phyloP scores from a whole-genome alignment of 2,113 vertebrate species.

The Mustela nigripes region DNA sequence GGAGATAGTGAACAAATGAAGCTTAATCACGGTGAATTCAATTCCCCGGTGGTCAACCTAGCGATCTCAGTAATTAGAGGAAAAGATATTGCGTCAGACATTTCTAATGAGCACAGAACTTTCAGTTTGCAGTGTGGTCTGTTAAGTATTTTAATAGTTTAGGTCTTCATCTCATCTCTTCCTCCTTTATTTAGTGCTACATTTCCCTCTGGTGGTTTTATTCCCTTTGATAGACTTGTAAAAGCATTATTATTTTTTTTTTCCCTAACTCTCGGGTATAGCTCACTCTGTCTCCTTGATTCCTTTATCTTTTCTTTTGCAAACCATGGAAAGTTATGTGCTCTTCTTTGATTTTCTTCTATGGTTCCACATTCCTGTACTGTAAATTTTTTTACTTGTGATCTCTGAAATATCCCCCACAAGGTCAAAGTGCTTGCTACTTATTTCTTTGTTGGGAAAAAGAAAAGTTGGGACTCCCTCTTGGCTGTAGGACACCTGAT shows the following conservation, averaged over 20 bases:
- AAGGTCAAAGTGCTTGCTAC: slow-evolving; percentile 39
- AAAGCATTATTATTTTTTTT: slow-evolving; percentile 48
- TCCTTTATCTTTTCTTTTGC: slow-evolving; percentile 67
- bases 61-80: slow-evolving; percentile 18
- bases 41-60: slow-evolving; percentile 16
- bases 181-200: slow-evolving; percentile 23
- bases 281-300: slow-evolving; percentile 51
- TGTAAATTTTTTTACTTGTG: slow-evolving; percentile 43
- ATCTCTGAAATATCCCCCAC: slow-evolving; percentile 59
- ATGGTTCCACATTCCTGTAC: neutral
- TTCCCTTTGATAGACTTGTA: slow-evolving; percentile 59
- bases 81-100: neutral
- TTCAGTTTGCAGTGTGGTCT: neutral
- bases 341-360: slow-evolving; percentile 62
- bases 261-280: neutral
- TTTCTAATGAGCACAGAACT: neutral
- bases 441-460: neutral
- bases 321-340: neutral
- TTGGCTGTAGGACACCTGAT: neutral
- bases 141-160: slow-evolving; percentile 25
- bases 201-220: slow-evolving; percentile 59
- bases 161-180: slow-evolving; percentile 25
- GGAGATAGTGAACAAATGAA: neutral
- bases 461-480: neutral
- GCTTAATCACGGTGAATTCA: neutral